A percentile compares a stretch with the other conserved stretches of the same genome.
These are phyloP conservation scores for Microchrysa polita DNA, from an alignment of 2,888 invertebrate genomes.

Conservation along the genomic window DNA sequence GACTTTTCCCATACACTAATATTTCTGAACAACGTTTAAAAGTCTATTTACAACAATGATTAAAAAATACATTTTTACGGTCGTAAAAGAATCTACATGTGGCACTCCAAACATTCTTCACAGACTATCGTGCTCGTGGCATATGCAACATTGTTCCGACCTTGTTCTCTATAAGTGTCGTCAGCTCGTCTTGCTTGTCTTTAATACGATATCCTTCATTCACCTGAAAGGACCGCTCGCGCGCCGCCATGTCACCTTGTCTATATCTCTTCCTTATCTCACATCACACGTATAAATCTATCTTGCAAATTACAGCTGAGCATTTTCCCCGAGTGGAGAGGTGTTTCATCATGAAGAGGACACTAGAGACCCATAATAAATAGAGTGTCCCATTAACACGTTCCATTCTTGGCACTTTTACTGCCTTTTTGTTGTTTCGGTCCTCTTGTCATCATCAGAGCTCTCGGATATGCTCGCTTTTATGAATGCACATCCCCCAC, in stretches of 20 bases:
- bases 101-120: background rate
- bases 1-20: too few relatives aligned
- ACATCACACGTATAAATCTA: conserved; percentile 29
- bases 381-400: conserved; percentile 51
- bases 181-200: background rate
- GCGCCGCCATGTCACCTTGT: background rate
- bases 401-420: conserved; percentile 48
- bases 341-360: conserved; percentile 47
- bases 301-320: conserved; percentile 41
- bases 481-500: conserved; percentile 36
- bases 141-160: background rate
- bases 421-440: conserved; percentile 44
- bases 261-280: conserved; percentile 8
- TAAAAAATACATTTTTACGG: conserved; percentile 7
- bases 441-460: conserved; percentile 31
- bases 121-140: background rate
- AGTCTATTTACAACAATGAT: conserved; percentile 19
- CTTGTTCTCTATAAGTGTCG: too few relatives aligned
- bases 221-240: background rate
- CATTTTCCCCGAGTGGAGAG: conserved; percentile 27
- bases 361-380: conserved; percentile 50
- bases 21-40: conserved; percentile 16
- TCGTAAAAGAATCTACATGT: conserved; percentile 1
- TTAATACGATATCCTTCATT: background rate
- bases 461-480: conserved; percentile 20